Evolutionary conservation across 2,888 invertebrate species (phyloP).

Genomic region (Perithous albicinctus): DNA sequence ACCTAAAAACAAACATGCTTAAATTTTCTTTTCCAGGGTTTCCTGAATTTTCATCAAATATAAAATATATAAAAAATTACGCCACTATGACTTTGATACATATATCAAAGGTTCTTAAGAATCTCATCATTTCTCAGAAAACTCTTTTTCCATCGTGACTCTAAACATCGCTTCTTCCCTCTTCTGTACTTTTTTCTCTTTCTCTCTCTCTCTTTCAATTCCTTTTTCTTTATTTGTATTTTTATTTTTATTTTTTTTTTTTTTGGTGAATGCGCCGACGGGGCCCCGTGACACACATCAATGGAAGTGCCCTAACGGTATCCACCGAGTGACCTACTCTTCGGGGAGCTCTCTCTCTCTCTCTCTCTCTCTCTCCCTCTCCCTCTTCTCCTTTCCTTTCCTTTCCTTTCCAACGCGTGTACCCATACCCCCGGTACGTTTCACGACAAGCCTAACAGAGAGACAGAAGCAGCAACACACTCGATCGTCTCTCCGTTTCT

Average conservation of each 20-base stretch:
- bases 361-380: constrained; percentile 59
- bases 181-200: background rate
- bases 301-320: constrained; percentile 83
- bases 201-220: background rate
- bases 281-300: constrained; percentile 83
- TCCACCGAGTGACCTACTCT: constrained; percentile 82
- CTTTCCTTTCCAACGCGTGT: constrained; percentile 60
- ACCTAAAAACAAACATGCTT: background rate
- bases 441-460: constrained; percentile 51
- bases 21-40: background rate
- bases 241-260: too few species aligned
- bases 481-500: constrained; percentile 62
- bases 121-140: background rate
- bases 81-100: background rate
- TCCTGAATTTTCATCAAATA: background rate
- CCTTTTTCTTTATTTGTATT: constrained; percentile 27
- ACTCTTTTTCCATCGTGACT: background rate
- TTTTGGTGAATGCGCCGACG: constrained; percentile 61
- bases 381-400: constrained; percentile 65
- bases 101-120: background rate
- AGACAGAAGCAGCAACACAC: background rate
- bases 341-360: constrained; percentile 60
- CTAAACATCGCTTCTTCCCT: background rate
- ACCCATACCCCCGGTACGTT: constrained; percentile 35
- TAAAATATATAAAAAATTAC: too few species aligned